A percentile compares a stretch with the other conserved stretches of the same genome.
phyloP scores from a whole-genome alignment of 2,888 invertebrate genomes.

The Eutolmus rufibarbis region DNA sequence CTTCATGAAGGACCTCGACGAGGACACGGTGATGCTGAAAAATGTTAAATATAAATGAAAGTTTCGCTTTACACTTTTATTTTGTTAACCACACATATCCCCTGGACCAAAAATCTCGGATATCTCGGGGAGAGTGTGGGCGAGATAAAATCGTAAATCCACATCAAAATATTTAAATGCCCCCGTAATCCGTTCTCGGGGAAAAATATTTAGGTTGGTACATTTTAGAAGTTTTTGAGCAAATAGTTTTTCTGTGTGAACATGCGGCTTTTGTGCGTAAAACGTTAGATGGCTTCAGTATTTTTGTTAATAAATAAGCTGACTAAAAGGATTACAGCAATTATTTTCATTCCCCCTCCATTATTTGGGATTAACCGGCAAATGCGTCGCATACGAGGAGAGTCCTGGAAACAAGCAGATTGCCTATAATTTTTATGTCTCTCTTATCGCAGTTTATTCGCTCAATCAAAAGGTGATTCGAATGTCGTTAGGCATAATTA shows the following conservation, averaged over 20 bases:
- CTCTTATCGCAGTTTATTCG: neutral
- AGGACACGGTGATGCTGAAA: constrained; percentile 69
- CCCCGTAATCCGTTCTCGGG: neutral
- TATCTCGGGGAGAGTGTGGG: neutral
- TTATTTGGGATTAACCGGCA: neutral
- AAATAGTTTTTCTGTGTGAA: neutral
- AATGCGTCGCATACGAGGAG: neutral
- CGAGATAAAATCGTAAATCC: neutral
- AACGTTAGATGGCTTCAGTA: neutral
- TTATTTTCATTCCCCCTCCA: neutral
- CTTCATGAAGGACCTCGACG: constrained; percentile 89
- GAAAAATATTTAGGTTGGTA: neutral
- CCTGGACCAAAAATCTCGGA: neutral
- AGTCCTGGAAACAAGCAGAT: neutral
- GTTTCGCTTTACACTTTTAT: neutral
- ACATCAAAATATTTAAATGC: neutral
- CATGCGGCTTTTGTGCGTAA: neutral
- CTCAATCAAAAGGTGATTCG: constrained; percentile 2
- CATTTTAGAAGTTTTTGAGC: neutral
- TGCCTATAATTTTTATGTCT: neutral
- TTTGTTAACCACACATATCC: neutral
- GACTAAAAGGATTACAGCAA: neutral
- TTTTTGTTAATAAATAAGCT: neutral
- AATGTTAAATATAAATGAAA: constrained; percentile 26
- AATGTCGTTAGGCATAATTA: constrained; percentile 9